These are phyloP conservation scores for Trisateles emortualis DNA, from an alignment of 2,888 invertebrate genomes.

Conservation along the genomic window DNA sequence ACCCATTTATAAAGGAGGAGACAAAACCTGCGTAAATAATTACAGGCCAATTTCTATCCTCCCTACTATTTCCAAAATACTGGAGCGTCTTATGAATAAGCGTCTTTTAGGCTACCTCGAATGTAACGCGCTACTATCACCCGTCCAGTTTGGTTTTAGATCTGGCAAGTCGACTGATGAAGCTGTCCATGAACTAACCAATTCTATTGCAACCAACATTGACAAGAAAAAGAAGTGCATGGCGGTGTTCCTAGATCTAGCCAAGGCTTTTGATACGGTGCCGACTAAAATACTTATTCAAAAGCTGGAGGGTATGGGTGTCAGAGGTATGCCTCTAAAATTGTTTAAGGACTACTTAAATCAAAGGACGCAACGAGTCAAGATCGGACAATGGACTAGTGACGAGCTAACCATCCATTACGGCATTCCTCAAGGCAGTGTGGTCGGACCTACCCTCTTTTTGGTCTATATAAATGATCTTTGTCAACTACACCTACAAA, in stretches of 20 bases:
- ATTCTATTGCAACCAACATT: too few species aligned
- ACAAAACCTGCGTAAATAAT: not conserved
- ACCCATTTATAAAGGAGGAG: too few species aligned
- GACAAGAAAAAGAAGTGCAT: too few species aligned
- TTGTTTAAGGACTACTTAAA: not conserved
- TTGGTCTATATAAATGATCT: conserved; percentile 16
- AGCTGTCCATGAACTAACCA: too few species aligned
- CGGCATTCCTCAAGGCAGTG: conserved; percentile 3
- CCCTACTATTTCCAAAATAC: not conserved
- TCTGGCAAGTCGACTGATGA: too few species aligned
- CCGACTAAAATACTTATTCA: too few species aligned
- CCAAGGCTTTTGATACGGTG: too few species aligned
- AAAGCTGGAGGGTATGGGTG: too few species aligned
- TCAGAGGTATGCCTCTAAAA: not conserved
- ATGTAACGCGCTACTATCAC: too few species aligned
- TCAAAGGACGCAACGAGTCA: not conserved
- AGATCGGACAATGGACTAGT: not conserved
- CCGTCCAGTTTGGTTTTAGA: too few species aligned
- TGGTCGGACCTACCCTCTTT: conserved; percentile 10
- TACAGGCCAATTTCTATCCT: not conserved
- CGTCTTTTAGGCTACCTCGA: too few species aligned
- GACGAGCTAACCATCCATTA: not conserved
- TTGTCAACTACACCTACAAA: conserved; percentile 4
- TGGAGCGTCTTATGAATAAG: not conserved
- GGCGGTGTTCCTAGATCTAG: too few species aligned